Evolutionary conservation across 2,797 vertebrate genomes (phyloP).

Genomic region (Oreochromis grahami): DNA sequence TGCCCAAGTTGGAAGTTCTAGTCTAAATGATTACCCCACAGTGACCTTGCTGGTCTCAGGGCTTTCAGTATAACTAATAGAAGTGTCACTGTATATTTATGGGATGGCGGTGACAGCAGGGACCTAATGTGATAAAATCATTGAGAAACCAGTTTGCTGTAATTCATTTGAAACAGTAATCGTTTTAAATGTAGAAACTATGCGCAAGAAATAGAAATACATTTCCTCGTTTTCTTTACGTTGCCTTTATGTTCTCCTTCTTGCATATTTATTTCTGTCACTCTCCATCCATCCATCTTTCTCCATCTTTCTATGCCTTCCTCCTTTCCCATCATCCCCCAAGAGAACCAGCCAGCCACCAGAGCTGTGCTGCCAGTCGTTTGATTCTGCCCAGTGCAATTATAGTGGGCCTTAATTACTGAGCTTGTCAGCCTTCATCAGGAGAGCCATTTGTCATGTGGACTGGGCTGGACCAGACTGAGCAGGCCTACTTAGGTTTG

Average conservation of each 20-base stretch:
- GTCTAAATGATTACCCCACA: not conserved
- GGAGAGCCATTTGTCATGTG: slow-evolving; percentile 56
- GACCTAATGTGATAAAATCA: not conserved
- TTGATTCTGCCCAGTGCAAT: slow-evolving; percentile 70
- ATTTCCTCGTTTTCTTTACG: not conserved
- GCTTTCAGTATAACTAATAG: not conserved
- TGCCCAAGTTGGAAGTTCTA: not conserved
- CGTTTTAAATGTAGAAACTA: not conserved
- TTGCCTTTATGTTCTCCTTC: not conserved
- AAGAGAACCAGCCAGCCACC: slow-evolving; percentile 47
- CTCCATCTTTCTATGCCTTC: slow-evolving; percentile 24
- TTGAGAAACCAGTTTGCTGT: not conserved
- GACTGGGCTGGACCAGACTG: slow-evolving; percentile 40
- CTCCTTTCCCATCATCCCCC: slow-evolving; percentile 34
- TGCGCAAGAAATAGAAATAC: not conserved
- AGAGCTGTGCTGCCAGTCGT: slow-evolving; percentile 41
- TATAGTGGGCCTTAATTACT: slow-evolving; percentile 73
- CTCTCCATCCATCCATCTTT: slow-evolving; percentile 28
- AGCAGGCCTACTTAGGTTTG: slow-evolving; percentile 6
- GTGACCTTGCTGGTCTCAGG: not conserved
- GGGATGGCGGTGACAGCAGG: not conserved
- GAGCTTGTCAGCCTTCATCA: slow-evolving; percentile 71
- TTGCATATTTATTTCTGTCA: slow-evolving; percentile 22
- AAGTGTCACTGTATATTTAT: slow-evolving; percentile 13
- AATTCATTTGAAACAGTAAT: not conserved